Base-by-base conservation (phyloP, 2,888 invertebrate species). In the Actias luna region DNA sequence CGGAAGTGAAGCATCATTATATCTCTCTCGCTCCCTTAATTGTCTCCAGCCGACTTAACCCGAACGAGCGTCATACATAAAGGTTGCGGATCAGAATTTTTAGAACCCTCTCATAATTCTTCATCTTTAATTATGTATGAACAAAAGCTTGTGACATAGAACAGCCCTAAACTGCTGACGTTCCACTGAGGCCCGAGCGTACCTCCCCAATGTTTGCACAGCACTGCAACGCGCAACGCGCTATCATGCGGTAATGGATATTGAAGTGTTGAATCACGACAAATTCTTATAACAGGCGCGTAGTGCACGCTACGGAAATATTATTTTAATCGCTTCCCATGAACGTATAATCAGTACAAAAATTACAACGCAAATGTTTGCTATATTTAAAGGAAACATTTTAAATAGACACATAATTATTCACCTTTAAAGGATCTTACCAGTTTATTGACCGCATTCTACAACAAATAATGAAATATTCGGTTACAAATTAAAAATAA, bases 161-260 rank as follows among this genome's bases (percentile, higher is more conserved):
- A 69, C 72, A 39, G 39, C 31, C 35, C 46, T 57, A 27, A 42
- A n/a, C 55, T 61, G 75, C 74, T 79, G 80, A 81, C 78, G 72
- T 64, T 60, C 76, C 73, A 74, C 73, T 72, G 75, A 69, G 71
- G 70, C 64, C 18, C 42, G 42, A n/a, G n/a, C 42, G 18, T 18
- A 8, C 42, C 42, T 1, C 33, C 1, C 12, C 66, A 67, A 70
- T 87, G 85, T 88, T 87, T 87, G 82, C 82, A 67, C 71, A 79
- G 82, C 87, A 84, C 86, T 88, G 84, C 82, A 84, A 67, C 75
- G 69, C 73, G 83, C 82, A 84, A 68, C 75, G 69, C 72, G 69
- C 79, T 74, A 80, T 74, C 76, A 78, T 76, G 78, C 82, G 74
- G 80, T 87, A 87, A 87, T 87, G 85, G 85, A 84, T 85, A 86